Conservation (phyloP, 2,113 vertebrate species). For the Mormyrus iriodes region DNA sequence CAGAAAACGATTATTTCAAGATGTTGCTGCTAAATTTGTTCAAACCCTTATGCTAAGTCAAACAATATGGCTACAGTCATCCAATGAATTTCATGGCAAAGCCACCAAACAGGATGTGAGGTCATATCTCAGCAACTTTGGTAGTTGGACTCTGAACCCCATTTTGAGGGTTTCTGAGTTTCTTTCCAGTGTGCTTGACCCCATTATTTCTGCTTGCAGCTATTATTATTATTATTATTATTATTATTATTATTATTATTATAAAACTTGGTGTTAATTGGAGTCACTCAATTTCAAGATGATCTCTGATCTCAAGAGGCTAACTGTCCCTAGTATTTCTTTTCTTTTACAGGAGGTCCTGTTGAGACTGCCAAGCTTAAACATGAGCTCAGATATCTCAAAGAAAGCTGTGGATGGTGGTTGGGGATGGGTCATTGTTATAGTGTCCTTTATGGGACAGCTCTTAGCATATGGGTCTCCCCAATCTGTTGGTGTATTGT, state of each 20-base stretch:
- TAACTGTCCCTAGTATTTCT: neutral
- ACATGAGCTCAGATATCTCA: constrained; percentile 60
- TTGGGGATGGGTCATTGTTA: constrained; percentile 80
- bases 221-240: neutral
- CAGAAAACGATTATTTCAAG: too few relatives aligned
- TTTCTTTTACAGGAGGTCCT: constrained; percentile 31
- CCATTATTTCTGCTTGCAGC: neutral
- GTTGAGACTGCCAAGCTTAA: constrained; percentile 17
- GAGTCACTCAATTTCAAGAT: neutral
- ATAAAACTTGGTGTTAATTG: too few relatives aligned
- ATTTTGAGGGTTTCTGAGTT: too few relatives aligned
- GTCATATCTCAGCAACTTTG: too few relatives aligned
- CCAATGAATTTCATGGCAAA: too few relatives aligned
- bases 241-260: neutral
- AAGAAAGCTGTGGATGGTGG: constrained; percentile 64
- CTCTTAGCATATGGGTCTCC: constrained; percentile 78
- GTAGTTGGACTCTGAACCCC: too few relatives aligned
- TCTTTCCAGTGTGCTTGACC: neutral
- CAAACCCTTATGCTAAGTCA: too few relatives aligned
- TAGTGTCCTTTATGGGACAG: constrained; percentile 68
- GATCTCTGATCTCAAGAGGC: neutral
- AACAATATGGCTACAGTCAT: too few relatives aligned
- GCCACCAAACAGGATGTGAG: too few relatives aligned
- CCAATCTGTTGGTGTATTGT: constrained; percentile 73
- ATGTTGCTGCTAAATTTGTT: too few relatives aligned